Evolutionary conservation across 2,888 invertebrate species (phyloP).

Genomic region (Bembecia ichneumoniformis): DNA sequence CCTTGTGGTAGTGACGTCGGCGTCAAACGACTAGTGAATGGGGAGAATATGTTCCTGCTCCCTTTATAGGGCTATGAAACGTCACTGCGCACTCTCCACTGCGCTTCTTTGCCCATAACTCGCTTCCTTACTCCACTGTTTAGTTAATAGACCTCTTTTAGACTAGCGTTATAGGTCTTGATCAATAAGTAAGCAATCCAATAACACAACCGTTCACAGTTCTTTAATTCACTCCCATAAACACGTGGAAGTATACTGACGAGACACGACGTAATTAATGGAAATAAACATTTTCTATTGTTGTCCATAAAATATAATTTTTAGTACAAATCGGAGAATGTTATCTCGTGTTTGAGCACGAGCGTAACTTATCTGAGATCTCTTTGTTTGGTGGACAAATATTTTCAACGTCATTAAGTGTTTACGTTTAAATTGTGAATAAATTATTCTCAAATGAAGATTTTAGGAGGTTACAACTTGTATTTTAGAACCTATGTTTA

Average conservation of each 20-base stretch:
- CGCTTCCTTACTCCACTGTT: slow-evolving; percentile 1
- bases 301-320: slow-evolving; percentile 13
- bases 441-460: no score
- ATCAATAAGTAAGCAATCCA: not conserved
- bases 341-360: slow-evolving; percentile 48
- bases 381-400: slow-evolving; percentile 47
- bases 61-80: slow-evolving; percentile 51
- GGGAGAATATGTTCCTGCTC: slow-evolving; percentile 36
- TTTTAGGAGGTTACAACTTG: no score
- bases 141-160: not conserved
- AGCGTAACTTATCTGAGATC: slow-evolving; percentile 36
- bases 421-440: not conserved
- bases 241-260: no score
- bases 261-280: not conserved
- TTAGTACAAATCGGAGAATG: slow-evolving; percentile 22
- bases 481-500: no score
- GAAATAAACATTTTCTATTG: slow-evolving; percentile 13
- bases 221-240: no score
- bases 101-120: slow-evolving; percentile 31
- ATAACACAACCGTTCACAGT: no score
- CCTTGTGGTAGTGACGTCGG: slow-evolving; percentile 37
- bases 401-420: slow-evolving; percentile 31
- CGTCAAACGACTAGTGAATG: slow-evolving; percentile 52
- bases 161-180: not conserved
- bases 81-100: slow-evolving; percentile 57